These are phyloP conservation scores for Benthosema pterotum DNA, from an alignment of 2,797 vertebrate species.

Conservation along the genomic window DNA sequence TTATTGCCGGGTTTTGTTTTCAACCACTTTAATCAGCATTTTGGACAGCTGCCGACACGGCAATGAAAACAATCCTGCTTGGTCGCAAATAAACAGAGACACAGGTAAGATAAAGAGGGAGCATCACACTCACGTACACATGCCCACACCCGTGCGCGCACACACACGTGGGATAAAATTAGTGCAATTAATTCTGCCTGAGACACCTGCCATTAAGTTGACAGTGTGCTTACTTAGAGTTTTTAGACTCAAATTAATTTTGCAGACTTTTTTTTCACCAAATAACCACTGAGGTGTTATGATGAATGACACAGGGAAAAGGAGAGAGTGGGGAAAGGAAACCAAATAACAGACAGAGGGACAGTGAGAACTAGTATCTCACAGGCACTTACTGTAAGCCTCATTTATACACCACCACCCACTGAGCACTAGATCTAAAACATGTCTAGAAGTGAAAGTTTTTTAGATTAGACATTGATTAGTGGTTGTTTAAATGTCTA, in stretches of 20 bases:
- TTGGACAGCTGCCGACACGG: background rate
- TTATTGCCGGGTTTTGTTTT: background rate
- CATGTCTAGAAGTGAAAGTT: too few relatives aligned
- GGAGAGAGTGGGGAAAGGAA: background rate
- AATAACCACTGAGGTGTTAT: slow-evolving; percentile 6
- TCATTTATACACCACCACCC: too few relatives aligned
- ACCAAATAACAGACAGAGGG: too few relatives aligned
- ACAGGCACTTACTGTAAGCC: too few relatives aligned
- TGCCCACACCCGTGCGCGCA: background rate
- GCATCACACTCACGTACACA: background rate
- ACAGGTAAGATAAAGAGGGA: background rate
- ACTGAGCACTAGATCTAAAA: too few relatives aligned
- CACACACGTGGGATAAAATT: too few relatives aligned
- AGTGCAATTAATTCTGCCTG: background rate
- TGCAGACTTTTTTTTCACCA: background rate
- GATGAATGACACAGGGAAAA: background rate
- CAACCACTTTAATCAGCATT: background rate
- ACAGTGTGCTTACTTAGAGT: background rate
- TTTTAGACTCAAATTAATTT: slow-evolving; percentile 8
- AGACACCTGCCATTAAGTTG: background rate
- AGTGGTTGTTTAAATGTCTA: too few relatives aligned
- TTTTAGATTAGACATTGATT: too few relatives aligned
- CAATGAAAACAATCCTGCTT: too few relatives aligned
- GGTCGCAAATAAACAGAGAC: background rate
- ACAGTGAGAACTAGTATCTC: too few relatives aligned